Base-by-base conservation (phyloP, 2,888 invertebrate species). In the Ischnura elegans region DNA sequence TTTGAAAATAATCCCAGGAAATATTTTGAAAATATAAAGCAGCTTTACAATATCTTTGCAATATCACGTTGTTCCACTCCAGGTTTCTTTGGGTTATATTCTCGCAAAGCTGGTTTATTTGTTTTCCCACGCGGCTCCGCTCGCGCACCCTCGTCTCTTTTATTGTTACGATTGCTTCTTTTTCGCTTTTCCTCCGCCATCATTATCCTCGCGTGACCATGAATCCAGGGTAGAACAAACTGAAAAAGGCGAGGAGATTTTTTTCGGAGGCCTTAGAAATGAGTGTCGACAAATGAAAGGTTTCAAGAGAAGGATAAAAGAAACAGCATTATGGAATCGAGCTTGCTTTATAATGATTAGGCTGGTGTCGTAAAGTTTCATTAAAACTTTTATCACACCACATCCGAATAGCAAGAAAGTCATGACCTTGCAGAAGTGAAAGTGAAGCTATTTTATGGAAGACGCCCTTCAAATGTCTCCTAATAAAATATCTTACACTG, bases 161-260 rank as follows among this genome's bases (percentile, higher is more conserved):
- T 66, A 43, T 42, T 42, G n/a, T 76, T 76, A 76, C 36, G 76
- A 42, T 61, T 61, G 43, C 2, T 55, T 42, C 51, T 47, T 55
- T 25, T 10, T 87, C 42, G 55, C 42, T 42, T 51, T 55, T 51
- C 36, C n/a, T 61, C 61, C 90, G 43, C 87, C 87, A 61, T 87
- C 87, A 87, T 87, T 87, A 87, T 87, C 55, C 87, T 90, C 42
- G 61, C 61, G 66, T 90, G 90, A 90, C 87, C 87, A 55, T 87
- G 87, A 87, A 87, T 87, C 55, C 76, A 25, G 51, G 46, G 16
- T 47, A 51, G 55, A 61, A 42, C 46, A 55, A 55, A 61, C 43
- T 55, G 42, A 61, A 61, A 47, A 47, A 90, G 90, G 61, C 43
- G 55, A 61, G n/a, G 36, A 76, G 25, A 36, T 25, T 61, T 90